These are phyloP conservation scores for Leucoraja erinaceus DNA, from an alignment of 2,113 vertebrate species.

Conservation along the genomic window DNA sequence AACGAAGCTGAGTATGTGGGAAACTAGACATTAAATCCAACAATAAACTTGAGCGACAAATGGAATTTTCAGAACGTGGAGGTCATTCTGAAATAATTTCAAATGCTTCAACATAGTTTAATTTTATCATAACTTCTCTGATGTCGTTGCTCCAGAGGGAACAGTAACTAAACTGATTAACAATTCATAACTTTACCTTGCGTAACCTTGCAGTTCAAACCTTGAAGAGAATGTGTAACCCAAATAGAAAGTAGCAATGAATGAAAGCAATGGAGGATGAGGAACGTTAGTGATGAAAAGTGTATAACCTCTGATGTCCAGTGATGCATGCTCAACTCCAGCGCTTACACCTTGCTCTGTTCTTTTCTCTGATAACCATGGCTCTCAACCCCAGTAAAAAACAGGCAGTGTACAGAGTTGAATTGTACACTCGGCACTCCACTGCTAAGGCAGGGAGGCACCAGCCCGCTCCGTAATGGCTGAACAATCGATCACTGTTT, in stretches of 20 bases:
- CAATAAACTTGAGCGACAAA: not conserved
- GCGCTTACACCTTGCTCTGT: not conserved
- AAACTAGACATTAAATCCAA: not conserved
- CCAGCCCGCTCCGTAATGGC: not conserved
- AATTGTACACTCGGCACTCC: not conserved
- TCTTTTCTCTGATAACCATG: not conserved
- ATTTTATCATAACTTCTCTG: not conserved
- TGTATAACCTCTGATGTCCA: not conserved
- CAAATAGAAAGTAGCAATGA: not conserved
- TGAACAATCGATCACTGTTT: slow-evolving; percentile 35
- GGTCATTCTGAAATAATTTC: not conserved
- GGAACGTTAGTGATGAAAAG: not conserved
- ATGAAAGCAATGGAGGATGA: not conserved
- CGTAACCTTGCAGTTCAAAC: not conserved
- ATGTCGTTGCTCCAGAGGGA: not conserved
- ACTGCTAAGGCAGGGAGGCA: not conserved
- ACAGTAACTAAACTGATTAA: not conserved
- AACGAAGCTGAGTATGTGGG: not conserved
- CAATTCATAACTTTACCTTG: not conserved
- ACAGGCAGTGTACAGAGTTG: not conserved
- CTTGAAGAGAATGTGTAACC: not conserved
- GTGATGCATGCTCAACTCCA: not conserved
- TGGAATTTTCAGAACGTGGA: not conserved
- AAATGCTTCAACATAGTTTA: not conserved
- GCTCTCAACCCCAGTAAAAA: not conserved